Evolutionary conservation across 2,113 vertebrate species (phyloP).

Genomic region (Lepidothrix coronata): DNA sequence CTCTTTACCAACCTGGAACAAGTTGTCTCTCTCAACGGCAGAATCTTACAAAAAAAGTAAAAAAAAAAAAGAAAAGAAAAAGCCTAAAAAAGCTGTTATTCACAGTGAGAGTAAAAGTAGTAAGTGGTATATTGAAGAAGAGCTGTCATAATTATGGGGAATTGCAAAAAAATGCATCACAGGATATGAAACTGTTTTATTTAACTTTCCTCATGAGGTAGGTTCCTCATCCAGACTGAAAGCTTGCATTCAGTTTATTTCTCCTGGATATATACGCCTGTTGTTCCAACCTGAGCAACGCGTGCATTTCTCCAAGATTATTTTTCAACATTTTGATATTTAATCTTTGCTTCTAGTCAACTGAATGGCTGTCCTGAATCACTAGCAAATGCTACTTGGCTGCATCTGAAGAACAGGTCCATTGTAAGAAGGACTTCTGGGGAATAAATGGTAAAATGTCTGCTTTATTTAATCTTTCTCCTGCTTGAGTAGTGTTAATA

Average conservation of each 20-base stretch:
- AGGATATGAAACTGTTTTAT: not conserved
- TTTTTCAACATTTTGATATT: not conserved
- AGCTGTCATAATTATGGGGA: not conserved
- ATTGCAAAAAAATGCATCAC: not conserved
- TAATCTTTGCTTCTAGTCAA: not conserved
- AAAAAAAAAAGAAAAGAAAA: not conserved
- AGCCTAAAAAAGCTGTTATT: not conserved
- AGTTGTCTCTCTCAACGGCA: not conserved
- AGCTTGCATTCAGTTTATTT: not conserved
- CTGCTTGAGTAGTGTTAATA: not conserved
- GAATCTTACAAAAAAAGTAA: not conserved
- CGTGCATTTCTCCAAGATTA: not conserved
- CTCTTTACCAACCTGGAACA: not conserved
- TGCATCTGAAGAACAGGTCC: not conserved
- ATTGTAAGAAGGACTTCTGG: not conserved
- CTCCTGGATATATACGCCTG: not conserved
- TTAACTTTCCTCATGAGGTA: not conserved
- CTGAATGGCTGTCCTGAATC: not conserved
- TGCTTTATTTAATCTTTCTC: not conserved
- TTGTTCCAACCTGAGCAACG: not conserved
- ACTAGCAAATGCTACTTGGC: not conserved
- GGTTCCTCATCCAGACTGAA: not conserved
- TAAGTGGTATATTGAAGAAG: not conserved
- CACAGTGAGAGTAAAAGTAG: not conserved
- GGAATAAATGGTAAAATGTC: not conserved